Percentiles rank a stretch among this genome's conserved stretches.
Evolutionary conservation across 2,888 invertebrate genomes (phyloP).

Genomic region (Rhyacophila evoluta): DNA sequence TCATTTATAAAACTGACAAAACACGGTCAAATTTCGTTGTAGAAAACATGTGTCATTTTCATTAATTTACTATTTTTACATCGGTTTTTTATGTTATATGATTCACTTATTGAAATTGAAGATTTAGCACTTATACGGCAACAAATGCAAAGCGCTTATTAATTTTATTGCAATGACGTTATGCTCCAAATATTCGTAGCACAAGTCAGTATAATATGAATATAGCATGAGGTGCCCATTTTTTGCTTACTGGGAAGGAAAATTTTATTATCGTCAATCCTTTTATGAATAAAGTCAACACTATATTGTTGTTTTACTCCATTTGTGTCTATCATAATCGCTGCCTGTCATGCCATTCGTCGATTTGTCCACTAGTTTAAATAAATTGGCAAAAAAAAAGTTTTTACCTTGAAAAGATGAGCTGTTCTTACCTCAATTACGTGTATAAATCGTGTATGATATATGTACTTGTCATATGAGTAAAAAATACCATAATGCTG

Average conservation of each 20-base stretch:
- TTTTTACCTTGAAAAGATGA: background rate
- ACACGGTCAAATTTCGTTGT: too few relatives aligned
- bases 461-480: too few relatives aligned
- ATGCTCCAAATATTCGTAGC: background rate
- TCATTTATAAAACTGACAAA: too few relatives aligned
- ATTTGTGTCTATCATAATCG: slow-evolving; percentile 1
- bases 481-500: too few relatives aligned
- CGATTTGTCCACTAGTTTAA: background rate
- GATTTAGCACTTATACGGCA: too few relatives aligned
- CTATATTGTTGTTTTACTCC: background rate
- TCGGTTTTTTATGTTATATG: too few relatives aligned
- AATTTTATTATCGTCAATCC: background rate
- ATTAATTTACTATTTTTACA: too few relatives aligned
- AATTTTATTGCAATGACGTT: background rate
- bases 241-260: background rate
- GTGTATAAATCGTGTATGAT: too few relatives aligned
- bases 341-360: background rate
- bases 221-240: background rate
- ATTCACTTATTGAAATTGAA: too few relatives aligned
- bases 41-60: too few relatives aligned
- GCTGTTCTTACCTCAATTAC: background rate
- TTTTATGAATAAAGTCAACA: slow-evolving; percentile 4
- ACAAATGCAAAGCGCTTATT: background rate
- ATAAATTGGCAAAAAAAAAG: background rate
- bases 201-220: background rate